A percentile compares a stretch with the other conserved stretches of the same genome.
Conservation (phyloP, 2,797 vertebrate genomes). For the Neomorphus geoffroyi region DNA sequence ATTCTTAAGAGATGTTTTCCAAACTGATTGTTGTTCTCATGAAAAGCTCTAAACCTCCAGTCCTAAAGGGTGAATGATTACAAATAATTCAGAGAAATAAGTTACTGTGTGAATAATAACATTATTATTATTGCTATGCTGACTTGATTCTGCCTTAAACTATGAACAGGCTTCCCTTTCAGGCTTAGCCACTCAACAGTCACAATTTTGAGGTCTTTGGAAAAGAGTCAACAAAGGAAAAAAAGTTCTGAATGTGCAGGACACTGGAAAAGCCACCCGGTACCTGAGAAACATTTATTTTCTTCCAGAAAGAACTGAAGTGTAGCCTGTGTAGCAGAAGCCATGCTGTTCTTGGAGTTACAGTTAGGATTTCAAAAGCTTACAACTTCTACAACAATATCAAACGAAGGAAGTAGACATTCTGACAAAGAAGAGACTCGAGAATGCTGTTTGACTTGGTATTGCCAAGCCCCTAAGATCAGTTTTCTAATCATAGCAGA, state of each 20-base stretch:
- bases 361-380: not conserved
- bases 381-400: not conserved
- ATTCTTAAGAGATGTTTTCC: not conserved
- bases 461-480: not conserved
- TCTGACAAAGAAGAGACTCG: not conserved
- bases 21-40: not conserved
- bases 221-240: not conserved
- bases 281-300: not conserved
- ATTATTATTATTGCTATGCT: not conserved
- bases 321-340: not conserved
- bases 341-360: not conserved
- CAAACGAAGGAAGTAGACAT: not conserved
- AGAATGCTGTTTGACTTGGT: not conserved
- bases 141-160: not conserved
- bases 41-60: not conserved
- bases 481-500: not conserved
- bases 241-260: not conserved
- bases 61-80: not conserved
- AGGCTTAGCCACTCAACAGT: not conserved
- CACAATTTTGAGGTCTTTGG: not conserved
- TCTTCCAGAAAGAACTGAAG: not conserved
- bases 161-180: not conserved
- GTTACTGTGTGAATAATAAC: too few species aligned
- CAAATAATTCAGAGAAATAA: not conserved
- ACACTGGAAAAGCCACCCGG: not conserved